These are phyloP conservation scores for Perognathus longimembris DNA, from an alignment of 2,113 vertebrate species.

Conservation along the genomic window DNA sequence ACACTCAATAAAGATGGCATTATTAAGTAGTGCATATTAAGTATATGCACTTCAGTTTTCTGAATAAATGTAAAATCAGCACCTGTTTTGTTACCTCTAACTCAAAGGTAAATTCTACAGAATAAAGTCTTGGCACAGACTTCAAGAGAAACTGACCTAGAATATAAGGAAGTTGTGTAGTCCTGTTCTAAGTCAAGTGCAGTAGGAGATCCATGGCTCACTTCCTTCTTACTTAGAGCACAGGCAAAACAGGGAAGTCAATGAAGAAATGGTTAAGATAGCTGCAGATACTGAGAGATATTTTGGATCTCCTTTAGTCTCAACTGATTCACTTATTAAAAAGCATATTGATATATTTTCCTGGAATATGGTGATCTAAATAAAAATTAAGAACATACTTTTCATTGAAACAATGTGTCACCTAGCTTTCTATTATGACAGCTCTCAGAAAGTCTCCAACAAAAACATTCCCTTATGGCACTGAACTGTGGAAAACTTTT, in stretches of 20 bases:
- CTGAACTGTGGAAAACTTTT: neutral
- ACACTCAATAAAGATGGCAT: neutral
- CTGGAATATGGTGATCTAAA: neutral
- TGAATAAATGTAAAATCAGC: neutral
- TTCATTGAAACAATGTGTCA: neutral
- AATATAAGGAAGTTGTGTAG: neutral
- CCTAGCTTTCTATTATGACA: neutral
- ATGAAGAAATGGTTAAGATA: neutral
- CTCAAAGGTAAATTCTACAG: neutral
- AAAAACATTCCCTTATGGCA: neutral
- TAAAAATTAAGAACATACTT: neutral
- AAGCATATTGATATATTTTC: neutral
- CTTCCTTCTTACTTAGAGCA: neutral
- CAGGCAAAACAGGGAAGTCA: neutral
- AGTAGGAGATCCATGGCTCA: rapidly evolving
- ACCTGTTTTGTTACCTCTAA: neutral
- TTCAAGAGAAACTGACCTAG: neutral
- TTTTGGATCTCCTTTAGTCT: neutral
- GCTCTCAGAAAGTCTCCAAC: neutral
- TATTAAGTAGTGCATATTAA: constrained; percentile 22
- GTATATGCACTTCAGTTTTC: neutral
- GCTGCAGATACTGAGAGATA: neutral
- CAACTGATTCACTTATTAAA: neutral
- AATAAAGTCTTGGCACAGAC: neutral
- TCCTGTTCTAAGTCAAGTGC: no score